Evolutionary conservation across 2,113 vertebrate genomes (phyloP).

Genomic region (Labeo rohita): DNA sequence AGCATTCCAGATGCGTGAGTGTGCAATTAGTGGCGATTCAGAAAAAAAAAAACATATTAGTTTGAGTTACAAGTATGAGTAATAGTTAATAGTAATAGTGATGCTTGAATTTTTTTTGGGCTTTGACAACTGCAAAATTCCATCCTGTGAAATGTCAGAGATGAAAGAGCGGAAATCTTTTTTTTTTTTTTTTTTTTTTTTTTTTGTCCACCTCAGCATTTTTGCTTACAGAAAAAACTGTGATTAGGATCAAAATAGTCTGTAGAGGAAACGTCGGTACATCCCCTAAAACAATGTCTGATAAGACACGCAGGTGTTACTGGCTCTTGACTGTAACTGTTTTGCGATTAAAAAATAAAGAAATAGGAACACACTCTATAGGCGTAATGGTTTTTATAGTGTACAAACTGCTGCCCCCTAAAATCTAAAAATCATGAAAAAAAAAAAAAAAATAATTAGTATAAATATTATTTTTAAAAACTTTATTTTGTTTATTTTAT

Average conservation of each 20-base stretch:
- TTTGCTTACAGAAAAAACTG: background rate
- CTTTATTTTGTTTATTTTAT: background rate
- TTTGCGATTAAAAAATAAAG: background rate
- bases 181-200: no score
- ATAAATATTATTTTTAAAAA: no score
- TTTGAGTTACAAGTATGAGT: background rate
- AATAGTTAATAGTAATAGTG: background rate
- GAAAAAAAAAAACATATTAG: no score
- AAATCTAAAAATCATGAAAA: no score
- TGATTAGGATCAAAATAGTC: background rate
- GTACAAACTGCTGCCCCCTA: no score
- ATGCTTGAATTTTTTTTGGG: background rate
- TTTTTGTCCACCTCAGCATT: background rate
- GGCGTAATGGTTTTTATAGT: no score
- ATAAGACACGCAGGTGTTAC: conserved; percentile 4
- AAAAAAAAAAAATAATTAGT: no score
- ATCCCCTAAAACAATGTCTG: background rate
- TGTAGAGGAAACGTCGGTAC: background rate
- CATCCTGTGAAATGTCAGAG: background rate
- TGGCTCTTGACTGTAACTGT: background rate
- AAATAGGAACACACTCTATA: background rate
- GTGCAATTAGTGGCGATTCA: no score
- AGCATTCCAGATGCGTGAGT: background rate
- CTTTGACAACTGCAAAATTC: background rate
- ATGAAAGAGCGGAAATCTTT: background rate